Evolutionary conservation across 2,113 vertebrate species (phyloP).

Genomic region (Leucopsar rothschildi): DNA sequence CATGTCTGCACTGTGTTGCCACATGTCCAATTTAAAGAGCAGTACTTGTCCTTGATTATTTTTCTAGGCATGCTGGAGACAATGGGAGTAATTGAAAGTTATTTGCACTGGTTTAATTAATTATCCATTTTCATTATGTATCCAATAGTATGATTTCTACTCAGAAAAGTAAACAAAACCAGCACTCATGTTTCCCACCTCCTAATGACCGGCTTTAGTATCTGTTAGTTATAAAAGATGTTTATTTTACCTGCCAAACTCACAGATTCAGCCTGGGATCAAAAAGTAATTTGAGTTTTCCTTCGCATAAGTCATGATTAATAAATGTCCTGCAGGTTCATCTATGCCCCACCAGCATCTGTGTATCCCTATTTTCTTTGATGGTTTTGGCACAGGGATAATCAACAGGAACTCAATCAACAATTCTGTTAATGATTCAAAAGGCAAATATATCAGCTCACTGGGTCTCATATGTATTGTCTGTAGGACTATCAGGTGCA

Average conservation of each 20-base stretch:
- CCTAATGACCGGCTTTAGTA: conserved; percentile 5
- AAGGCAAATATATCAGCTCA: conserved; percentile 61
- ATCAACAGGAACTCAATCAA: conserved; percentile 61
- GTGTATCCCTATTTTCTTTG: conserved; percentile 56
- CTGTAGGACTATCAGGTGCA: conserved; percentile 11
- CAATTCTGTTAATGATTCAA: conserved; percentile 66
- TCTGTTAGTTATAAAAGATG: conserved; percentile 44
- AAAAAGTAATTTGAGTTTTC: conserved; percentile 66
- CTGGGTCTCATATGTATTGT: not conserved
- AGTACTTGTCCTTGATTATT: not conserved
- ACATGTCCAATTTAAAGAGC: not conserved
- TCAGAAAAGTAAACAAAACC: conserved; percentile 27
- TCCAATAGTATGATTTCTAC: conserved; percentile 27
- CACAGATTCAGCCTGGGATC: conserved; percentile 58
- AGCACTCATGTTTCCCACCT: conserved; percentile 18
- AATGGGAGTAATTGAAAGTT: not conserved
- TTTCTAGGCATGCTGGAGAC: not conserved
- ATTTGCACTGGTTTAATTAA: not conserved
- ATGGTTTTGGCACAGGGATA: conserved; percentile 59
- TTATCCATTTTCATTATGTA: not conserved
- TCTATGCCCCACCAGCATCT: conserved; percentile 55
- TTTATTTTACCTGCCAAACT: conserved; percentile 62
- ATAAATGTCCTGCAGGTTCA: conserved; percentile 60
- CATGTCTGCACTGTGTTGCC: not conserved
- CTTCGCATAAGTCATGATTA: conserved; percentile 51